Evolutionary conservation across 2,888 invertebrate species (phyloP), one percentile per base, ranked within the genome.

Genomic region (Calameuta idolon): DNA sequence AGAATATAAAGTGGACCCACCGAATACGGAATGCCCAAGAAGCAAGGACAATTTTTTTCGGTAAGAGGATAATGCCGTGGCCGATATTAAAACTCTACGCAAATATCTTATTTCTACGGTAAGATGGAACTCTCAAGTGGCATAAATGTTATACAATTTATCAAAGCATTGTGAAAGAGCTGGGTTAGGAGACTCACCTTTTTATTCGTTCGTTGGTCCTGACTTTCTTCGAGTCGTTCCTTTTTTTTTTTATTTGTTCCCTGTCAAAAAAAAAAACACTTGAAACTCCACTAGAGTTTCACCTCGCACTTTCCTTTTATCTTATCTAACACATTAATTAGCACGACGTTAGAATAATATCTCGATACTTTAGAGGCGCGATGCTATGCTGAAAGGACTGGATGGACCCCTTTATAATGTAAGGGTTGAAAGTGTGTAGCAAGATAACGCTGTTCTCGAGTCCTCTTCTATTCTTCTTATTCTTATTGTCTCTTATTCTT

Each of bases 291-390:
- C 23, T 55, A 9, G 9, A 55, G 55, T 55, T 2, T 23, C 23
- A 55, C 23, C 23, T 55, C 9, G 55, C 55, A 55, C 9, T 23
- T 55, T 23, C 9, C 5, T 71, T n/a, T 37, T 35, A 73, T 71
- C 74, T 73, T 55, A 77, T 74, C 55, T 74, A 34, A 34, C 37
- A n/a, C 23, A 74, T 74, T 74, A 77, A 77, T 77, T 77, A 77
- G 35, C 77, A 68, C 74, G 69, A 35, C 74, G 69, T 77, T 77
- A 75, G 74, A 75, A 75, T 75, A 75, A 74, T 77, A 77, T 77
- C 40, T 34, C 68, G 40, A 77, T 77, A 74, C 55, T 74, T 77
- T 34, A 77, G 2, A 55, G 34, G 33, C 5, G 34, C 3, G 11
- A n/a, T 55, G 31, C n/a, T 74, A 68, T 33, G 77, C 74, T 55